Conservation (phyloP, 2,113 vertebrate species). For the Narcine bancroftii region DNA sequence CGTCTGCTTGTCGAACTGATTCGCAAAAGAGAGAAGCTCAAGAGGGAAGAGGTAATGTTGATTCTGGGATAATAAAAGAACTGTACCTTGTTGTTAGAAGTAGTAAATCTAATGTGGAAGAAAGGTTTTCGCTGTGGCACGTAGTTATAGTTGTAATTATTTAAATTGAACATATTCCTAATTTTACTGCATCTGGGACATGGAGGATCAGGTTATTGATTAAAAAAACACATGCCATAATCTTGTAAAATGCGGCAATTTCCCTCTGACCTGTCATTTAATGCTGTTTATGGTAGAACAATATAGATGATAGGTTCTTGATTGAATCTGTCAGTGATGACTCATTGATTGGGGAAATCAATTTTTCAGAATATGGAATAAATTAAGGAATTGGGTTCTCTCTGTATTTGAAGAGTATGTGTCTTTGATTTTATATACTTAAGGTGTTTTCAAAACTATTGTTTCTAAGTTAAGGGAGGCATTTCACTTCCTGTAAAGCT, state of each 20-base stretch:
- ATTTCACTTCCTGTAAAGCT: background rate
- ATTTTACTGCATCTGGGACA: background rate
- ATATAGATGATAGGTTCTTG: background rate
- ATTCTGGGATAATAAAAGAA: background rate
- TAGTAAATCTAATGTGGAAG: background rate
- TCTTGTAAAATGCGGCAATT: background rate
- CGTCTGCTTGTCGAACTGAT: conserved; percentile 90
- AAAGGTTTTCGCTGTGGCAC: background rate
- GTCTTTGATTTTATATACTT: background rate
- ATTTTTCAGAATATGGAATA: background rate
- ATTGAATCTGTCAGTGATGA: background rate
- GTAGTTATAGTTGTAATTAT: background rate
- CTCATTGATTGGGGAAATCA: background rate
- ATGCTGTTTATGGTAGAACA: background rate
- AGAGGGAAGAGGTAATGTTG: conserved; percentile 79
- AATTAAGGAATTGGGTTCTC: background rate
- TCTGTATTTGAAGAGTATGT: background rate
- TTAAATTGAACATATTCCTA: background rate
- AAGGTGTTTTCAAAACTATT: background rate
- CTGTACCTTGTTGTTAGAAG: background rate
- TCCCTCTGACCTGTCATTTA: background rate
- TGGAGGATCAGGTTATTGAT: background rate
- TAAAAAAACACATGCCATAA: background rate
- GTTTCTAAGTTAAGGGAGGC: background rate
- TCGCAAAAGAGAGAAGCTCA: conserved; percentile 92